Evolutionary conservation across 2,888 invertebrate species (phyloP), one percentile per base, ranked within the genome.

Genomic region (Dendrolimus houi): DNA sequence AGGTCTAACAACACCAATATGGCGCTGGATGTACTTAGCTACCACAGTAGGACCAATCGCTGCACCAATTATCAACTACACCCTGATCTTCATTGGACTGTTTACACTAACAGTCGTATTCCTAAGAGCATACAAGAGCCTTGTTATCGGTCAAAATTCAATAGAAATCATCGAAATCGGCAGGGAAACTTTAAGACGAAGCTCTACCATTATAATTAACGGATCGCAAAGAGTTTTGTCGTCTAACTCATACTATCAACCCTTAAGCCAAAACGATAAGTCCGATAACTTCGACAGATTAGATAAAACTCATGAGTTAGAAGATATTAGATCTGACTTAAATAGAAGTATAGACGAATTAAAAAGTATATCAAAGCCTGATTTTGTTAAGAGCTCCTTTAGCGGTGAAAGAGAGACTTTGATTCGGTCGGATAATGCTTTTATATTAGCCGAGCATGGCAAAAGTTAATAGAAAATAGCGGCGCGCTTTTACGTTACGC

Each of bases 161-260:
- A 87, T 94, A 52, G 95, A 96, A 76, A 94, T 96, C 41, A 92
- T 96, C 9, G 96, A 96, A 72, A 90, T 96, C 60, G 95, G 96
- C 0, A 92, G 94, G 68, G 93, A 94, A 56, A 95, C 94, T 0
- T 79, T 96, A 13, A 82, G 95, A 55, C 87, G 95, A 13, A 93
- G 95, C 13, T 93, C 94, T 0, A 92, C 92, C 0, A 74, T 93
- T 7, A 84, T 94, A 17, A 83, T 92, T 0, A 92, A 92, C 60
- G 92, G 93, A 0, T 92, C 93, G 9, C 93, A 93, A 59, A 76
- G 94, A n/a, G 29, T 29, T 29, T 86, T 92, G 13, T 81, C 91
- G 57, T 92, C 92, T 0, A 87, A 92, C 0, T 29, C 29, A 29
- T 29, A 6, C 29, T 89, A 89, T 53, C 75, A 80, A 17, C 78